phyloP scores from a whole-genome alignment of 1,140 invertebrate species.

The Nomia melanderi region DNA sequence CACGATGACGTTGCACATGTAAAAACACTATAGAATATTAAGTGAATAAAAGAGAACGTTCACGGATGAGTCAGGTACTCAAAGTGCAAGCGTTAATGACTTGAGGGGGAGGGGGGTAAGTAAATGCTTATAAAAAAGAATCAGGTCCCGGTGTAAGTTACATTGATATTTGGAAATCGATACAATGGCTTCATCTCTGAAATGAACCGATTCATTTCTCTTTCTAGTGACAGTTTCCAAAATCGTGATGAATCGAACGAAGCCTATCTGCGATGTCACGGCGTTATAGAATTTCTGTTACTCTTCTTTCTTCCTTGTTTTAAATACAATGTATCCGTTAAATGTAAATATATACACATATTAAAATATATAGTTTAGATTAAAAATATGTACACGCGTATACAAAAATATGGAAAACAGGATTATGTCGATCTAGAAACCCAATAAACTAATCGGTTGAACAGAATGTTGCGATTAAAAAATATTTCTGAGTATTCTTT shows the following conservation, averaged over 20 bases:
- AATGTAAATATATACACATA: slow-evolving; percentile 33
- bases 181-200: slow-evolving; percentile 10
- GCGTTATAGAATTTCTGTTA: not conserved
- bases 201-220: not conserved
- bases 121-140: slow-evolving; percentile 37
- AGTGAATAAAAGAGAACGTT: slow-evolving; percentile 22
- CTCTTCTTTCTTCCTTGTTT: not conserved
- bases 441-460: not conserved
- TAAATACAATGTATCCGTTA: slow-evolving; percentile 12
- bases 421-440: not conserved
- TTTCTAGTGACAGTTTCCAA: not conserved
- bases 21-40: not conserved
- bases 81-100: slow-evolving; percentile 45
- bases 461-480: slow-evolving; percentile 1
- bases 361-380: slow-evolving; percentile 51
- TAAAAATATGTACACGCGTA: slow-evolving; percentile 34
- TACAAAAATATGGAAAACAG: slow-evolving; percentile 39
- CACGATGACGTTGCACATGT: not conserved
- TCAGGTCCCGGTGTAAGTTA: slow-evolving; percentile 40
- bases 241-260: not conserved
- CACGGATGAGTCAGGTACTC: slow-evolving; percentile 40
- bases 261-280: not conserved
- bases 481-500: not conserved
- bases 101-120: slow-evolving; percentile 14
- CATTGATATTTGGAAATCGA: slow-evolving; percentile 11